Percentiles rank a stretch among this genome's conserved stretches.
phyloP scores from a whole-genome alignment of 92 coral and sea anemone species.

The Zoanthus solanderi region DNA sequence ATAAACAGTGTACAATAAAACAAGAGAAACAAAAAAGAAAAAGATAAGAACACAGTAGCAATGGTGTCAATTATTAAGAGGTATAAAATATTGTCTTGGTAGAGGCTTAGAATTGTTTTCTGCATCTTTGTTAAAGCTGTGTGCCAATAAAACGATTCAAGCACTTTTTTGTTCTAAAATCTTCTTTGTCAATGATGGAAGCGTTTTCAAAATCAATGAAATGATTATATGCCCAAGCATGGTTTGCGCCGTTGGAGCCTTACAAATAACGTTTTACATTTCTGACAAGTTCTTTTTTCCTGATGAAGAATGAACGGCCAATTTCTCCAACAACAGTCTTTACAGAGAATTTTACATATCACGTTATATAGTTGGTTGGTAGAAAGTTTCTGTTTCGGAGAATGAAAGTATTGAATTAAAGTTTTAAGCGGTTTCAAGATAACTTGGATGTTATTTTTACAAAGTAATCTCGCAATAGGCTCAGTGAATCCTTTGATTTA shows the following conservation, averaged over 20 bases:
- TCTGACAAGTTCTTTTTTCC: background rate
- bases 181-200: background rate
- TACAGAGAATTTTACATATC: background rate
- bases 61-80: background rate
- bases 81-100: no score
- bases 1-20: no score
- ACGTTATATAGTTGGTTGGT: background rate
- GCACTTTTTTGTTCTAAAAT: background rate
- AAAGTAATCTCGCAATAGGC: no score
- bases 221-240: background rate
- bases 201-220: background rate
- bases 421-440: no score
- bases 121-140: no score
- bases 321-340: background rate
- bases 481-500: background rate
- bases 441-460: no score
- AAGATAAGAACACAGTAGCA: no score
- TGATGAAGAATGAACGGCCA: background rate
- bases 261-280: background rate
- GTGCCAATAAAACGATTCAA: no score
- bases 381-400: no score
- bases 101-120: no score
- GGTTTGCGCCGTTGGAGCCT: background rate
- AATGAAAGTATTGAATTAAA: no score
- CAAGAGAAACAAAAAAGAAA: no score